Conservation (phyloP, 2,113 vertebrate genomes). For the Micronycteris hirsuta region DNA sequence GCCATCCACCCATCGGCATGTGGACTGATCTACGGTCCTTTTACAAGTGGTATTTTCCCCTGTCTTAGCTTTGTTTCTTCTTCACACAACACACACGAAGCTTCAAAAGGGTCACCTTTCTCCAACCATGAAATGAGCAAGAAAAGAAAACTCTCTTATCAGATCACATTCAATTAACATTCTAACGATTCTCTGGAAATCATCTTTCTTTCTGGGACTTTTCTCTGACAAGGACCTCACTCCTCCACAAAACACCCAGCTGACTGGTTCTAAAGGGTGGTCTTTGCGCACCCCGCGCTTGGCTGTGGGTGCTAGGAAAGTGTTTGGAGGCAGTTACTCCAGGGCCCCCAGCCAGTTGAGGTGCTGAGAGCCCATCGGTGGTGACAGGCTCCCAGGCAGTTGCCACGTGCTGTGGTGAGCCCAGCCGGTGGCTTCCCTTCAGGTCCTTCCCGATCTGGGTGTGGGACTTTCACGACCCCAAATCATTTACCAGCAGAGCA, state of each 20-base stretch:
- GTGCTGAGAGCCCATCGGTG: background rate
- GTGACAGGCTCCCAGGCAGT: background rate
- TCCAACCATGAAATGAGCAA: background rate
- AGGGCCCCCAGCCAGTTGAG: background rate
- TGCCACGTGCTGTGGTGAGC: background rate
- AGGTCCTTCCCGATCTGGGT: background rate
- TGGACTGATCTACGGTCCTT: background rate
- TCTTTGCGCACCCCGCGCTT: background rate
- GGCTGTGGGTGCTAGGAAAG: background rate
- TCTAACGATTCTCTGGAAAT: constrained; percentile 15
- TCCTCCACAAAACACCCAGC: background rate
- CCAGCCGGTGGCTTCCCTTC: background rate
- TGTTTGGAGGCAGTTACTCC: background rate
- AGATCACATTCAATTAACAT: background rate
- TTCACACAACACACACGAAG: background rate
- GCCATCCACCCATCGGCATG: background rate
- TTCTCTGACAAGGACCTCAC: background rate
- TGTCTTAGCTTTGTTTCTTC: background rate
- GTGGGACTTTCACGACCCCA: constrained; percentile 38
- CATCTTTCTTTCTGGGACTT: constrained; percentile 22
- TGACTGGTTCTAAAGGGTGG: background rate
- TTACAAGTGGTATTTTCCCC: background rate
- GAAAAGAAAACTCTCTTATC: background rate
- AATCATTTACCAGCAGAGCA: constrained; percentile 34
- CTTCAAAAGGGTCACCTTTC: background rate